Evolutionary conservation across 35 echinoderm and acorn worm species (phyloP).

Genomic region (Chiridota heheva): DNA sequence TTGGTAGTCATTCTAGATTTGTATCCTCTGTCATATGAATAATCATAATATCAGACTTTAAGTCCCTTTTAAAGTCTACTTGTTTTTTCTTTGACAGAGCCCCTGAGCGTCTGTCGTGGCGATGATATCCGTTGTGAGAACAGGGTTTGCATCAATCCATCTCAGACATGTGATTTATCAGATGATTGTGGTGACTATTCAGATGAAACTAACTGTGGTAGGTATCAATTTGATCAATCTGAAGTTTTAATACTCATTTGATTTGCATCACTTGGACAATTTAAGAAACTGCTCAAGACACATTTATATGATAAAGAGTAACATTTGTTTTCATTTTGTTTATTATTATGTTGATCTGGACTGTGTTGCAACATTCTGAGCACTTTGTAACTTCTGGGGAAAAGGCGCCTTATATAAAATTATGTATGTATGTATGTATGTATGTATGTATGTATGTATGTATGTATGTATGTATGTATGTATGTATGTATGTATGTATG

Average conservation of each 20-base stretch:
- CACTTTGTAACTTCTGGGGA: no score
- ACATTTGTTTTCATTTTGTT: no score
- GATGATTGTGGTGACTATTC: constrained; percentile 90
- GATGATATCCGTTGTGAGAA: constrained; percentile 52
- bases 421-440: not conserved
- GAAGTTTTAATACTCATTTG: no score
- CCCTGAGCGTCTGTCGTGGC: constrained; percentile 37
- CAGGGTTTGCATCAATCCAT: constrained; percentile 62
- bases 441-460: not conserved
- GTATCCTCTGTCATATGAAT: no score
- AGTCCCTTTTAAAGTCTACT: not conserved
- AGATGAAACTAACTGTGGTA: constrained; percentile 76
- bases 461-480: not conserved
- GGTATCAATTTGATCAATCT: constrained; percentile 4
- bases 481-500: not conserved
- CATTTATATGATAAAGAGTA: no score
- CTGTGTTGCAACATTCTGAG: no score
- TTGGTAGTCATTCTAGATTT: no score
- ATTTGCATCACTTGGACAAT: no score
- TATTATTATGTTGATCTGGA: no score
- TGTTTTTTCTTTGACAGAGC: constrained; percentile 40
- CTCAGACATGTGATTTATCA: constrained; percentile 68
- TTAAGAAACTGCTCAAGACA: no score
- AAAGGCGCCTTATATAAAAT: no score
- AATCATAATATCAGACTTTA: not conserved